These are phyloP conservation scores for Oryzias dopingdopingensis DNA, from an alignment of 2,797 vertebrate species.

Conservation along the genomic window DNA sequence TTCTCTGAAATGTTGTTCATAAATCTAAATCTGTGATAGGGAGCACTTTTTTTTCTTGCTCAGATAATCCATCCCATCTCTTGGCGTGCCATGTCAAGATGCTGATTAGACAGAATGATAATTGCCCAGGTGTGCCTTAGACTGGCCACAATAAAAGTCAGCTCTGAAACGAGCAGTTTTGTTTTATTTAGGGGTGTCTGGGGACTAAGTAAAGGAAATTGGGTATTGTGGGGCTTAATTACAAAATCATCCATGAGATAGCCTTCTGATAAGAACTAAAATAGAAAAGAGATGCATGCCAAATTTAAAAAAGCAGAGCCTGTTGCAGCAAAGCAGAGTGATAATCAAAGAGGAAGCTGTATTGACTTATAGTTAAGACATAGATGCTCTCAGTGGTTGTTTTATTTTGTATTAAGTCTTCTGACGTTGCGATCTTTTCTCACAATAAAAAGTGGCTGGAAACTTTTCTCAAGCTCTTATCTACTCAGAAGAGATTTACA, in stretches of 20 bases:
- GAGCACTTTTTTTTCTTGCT: no score
- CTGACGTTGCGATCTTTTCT: slow-evolving; percentile 38
- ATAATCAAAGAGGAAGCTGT: slow-evolving; percentile 11
- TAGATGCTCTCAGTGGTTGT: no score
- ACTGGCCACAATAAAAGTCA: no score
- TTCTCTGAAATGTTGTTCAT: no score
- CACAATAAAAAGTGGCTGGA: slow-evolving; percentile 52
- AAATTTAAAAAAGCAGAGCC: slow-evolving; percentile 13
- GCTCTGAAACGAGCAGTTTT: no score
- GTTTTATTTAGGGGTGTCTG: no score
- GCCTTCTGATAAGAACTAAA: background rate
- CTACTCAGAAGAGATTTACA: slow-evolving; percentile 52
- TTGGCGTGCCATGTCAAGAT: no score
- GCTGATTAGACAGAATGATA: no score
- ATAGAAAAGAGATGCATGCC: no score
- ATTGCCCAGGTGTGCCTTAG: no score
- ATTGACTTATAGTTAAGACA: slow-evolving; percentile 25
- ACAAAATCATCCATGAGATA: background rate
- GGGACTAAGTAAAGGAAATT: background rate
- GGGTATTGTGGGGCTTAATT: background rate
- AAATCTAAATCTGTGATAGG: no score
- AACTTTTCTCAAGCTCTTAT: slow-evolving; percentile 56
- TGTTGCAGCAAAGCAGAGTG: slow-evolving; percentile 5
- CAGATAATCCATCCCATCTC: no score
- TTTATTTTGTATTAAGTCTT: background rate